Conservation (phyloP, 2,113 vertebrate species). For the Mystacornis crossleyi region DNA sequence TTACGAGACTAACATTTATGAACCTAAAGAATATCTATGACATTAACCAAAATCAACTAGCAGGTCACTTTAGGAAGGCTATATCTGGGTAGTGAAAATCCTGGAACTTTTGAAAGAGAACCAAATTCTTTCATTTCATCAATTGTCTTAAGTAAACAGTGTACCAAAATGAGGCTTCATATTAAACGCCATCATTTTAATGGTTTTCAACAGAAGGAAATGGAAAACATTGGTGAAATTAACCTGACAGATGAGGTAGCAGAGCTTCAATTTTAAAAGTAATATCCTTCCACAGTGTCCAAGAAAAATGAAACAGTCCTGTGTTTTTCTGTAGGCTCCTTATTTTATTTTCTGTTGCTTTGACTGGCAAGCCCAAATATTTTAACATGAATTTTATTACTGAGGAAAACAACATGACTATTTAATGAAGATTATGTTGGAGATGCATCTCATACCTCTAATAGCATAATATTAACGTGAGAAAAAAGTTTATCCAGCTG, state of each 20-base stretch:
- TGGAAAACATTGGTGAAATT: constrained; percentile 46
- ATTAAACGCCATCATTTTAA: constrained; percentile 11
- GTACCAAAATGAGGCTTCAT: constrained; percentile 11
- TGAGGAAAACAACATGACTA: constrained; percentile 45
- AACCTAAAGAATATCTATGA: background rate
- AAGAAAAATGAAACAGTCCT: constrained; percentile 23
- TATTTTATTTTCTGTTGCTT: constrained; percentile 65
- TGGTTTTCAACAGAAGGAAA: constrained; percentile 47
- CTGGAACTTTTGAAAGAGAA: background rate
- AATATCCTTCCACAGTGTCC: constrained; percentile 30
- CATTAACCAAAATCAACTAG: background rate
- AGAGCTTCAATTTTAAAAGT: constrained; percentile 23
- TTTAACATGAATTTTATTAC: constrained; percentile 55
- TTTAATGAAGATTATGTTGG: constrained; percentile 21
- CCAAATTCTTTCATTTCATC: background rate
- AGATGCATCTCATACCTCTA: constrained; percentile 41
- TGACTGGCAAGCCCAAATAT: constrained; percentile 55
- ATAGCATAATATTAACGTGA: constrained; percentile 22
- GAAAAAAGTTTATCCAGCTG: constrained; percentile 40
- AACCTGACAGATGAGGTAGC: constrained; percentile 56
- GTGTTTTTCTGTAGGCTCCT: constrained; percentile 53
- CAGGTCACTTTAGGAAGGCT: background rate
- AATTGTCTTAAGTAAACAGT: constrained; percentile 46
- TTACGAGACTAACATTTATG: background rate
- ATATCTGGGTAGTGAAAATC: background rate